These are phyloP conservation scores for Thelaira solivaga DNA, from an alignment of 2,888 invertebrate species.

Conservation along the genomic window DNA sequence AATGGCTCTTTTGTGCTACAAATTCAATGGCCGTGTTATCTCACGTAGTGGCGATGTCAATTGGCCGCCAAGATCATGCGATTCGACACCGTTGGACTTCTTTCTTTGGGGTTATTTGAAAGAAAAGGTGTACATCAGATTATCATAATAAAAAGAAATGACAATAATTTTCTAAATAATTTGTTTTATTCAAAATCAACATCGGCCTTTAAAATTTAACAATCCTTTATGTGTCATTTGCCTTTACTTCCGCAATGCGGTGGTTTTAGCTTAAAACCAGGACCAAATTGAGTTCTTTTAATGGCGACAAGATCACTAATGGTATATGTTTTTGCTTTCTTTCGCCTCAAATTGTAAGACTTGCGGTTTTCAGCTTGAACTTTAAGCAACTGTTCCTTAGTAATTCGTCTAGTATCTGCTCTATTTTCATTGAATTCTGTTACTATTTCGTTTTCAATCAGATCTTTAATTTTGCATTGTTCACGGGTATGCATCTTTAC, in stretches of 20 bases:
- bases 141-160: too few relatives aligned
- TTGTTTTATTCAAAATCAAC: too few relatives aligned
- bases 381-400: background rate
- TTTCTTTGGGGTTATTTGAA: too few relatives aligned
- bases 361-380: background rate
- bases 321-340: background rate
- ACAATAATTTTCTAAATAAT: too few relatives aligned
- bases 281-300: background rate
- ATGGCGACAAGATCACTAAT: background rate
- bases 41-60: too few relatives aligned
- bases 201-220: too few relatives aligned
- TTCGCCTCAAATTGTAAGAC: background rate
- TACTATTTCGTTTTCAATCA: slow-evolving; percentile 17
- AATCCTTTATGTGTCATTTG: background rate
- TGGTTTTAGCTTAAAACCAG: background rate
- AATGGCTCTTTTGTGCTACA: too few relatives aligned
- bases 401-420: background rate
- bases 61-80: too few relatives aligned
- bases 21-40: too few relatives aligned
- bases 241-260: background rate
- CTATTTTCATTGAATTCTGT: slow-evolving; percentile 22
- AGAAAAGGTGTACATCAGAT: too few relatives aligned
- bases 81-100: too few relatives aligned
- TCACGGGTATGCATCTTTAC: slow-evolving; percentile 44
- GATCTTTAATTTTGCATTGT: slow-evolving; percentile 4